Evolutionary conservation across 2,113 vertebrate genomes (phyloP).

Genomic region (Paraplagusia blochii): DNA sequence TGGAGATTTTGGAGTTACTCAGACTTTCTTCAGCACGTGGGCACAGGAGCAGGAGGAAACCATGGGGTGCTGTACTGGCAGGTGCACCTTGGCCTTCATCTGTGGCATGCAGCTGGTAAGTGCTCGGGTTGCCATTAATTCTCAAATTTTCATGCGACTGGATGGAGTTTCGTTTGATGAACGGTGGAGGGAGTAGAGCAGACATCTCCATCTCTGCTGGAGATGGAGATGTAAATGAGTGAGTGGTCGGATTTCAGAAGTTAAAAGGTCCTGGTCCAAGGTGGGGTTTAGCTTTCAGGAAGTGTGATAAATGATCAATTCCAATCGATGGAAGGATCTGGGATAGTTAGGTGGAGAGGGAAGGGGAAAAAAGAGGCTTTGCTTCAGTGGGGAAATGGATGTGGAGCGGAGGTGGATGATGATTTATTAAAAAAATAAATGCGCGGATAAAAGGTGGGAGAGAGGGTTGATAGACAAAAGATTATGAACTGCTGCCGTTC

Average conservation of each 20-base stretch:
- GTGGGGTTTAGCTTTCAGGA: conserved; percentile 18
- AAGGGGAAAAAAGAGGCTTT: conserved; percentile 16
- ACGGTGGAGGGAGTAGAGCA: not conserved
- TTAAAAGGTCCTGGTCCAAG: conserved; percentile 48
- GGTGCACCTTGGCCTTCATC: conserved; percentile 91
- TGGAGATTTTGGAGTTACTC: conserved; percentile 67
- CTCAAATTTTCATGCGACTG: not conserved
- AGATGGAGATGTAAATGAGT: conserved; percentile 26
- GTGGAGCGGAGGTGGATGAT: conserved; percentile 2
- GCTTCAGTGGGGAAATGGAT: conserved; percentile 18
- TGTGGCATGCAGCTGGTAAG: conserved; percentile 98
- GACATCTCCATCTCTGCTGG: not conserved
- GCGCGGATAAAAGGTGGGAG: not conserved
- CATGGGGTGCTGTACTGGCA: conserved; percentile 96
- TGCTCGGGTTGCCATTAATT: conserved; percentile 40
- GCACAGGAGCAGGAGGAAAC: conserved; percentile 70
- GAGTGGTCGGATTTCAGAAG: conserved; percentile 40
- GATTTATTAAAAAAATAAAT: conserved; percentile 22
- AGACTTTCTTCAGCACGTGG: conserved; percentile 71
- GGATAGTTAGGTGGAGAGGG: conserved; percentile 27
- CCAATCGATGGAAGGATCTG: conserved; percentile 28
- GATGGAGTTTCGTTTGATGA: not conserved
- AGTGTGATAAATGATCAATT: conserved; percentile 21
- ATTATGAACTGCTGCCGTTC: conserved; percentile 23
- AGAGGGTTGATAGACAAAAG: conserved; percentile 10